phyloP scores from a whole-genome alignment of 2,113 vertebrate genomes.

The Cepphus grylle region DNA sequence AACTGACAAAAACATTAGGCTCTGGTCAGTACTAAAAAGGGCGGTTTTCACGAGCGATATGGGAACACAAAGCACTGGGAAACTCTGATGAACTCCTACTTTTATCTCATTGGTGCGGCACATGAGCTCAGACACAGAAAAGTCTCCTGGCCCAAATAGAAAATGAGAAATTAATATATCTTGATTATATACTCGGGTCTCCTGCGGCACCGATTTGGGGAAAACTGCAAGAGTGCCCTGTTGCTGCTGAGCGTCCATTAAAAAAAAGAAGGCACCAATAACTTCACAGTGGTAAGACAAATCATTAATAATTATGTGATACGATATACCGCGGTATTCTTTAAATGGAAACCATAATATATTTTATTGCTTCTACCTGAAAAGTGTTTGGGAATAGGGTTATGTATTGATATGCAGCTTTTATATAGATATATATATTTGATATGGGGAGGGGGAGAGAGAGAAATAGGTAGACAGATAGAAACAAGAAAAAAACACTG shows the following conservation, averaged over 20 bases:
- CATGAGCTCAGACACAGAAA: background rate
- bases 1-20: conserved; percentile 26
- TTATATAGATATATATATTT: background rate
- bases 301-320: background rate
- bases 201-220: background rate
- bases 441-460: background rate
- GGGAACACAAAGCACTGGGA: conserved; percentile 27
- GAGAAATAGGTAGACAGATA: background rate
- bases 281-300: background rate
- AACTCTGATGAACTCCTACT: conserved; percentile 36
- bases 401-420: background rate
- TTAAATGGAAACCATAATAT: background rate
- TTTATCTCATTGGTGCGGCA: conserved; percentile 49
- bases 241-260: background rate
- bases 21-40: background rate
- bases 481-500: background rate
- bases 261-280: background rate
- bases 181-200: background rate
- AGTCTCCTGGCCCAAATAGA: background rate
- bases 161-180: conserved; percentile 17
- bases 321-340: background rate
- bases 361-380: background rate
- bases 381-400: background rate
- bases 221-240: background rate
- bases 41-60: background rate